Evolutionary conservation across 2,888 invertebrate species (phyloP).

Genomic region (Drosophila nr. perissopoda): DNA sequence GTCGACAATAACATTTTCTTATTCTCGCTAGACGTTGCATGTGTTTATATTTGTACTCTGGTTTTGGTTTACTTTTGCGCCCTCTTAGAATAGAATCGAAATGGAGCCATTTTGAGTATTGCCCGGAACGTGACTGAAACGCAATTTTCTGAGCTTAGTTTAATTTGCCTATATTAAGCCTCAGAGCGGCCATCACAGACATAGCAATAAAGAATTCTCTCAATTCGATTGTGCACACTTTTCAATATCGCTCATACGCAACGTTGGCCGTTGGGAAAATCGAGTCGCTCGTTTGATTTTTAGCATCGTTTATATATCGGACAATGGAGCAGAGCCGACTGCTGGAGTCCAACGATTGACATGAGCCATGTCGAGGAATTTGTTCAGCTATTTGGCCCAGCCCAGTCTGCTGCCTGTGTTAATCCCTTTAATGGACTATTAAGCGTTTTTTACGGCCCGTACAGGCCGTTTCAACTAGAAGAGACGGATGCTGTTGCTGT

Average conservation of each 20-base stretch:
- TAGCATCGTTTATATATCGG: slow-evolving; percentile 26
- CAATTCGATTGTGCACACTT: slow-evolving; percentile 46
- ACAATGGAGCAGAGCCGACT: not conserved
- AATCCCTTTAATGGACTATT: slow-evolving; percentile 72
- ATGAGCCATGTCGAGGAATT: slow-evolving; percentile 61
- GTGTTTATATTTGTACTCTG: slow-evolving; percentile 56
- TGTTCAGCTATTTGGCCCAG: slow-evolving; percentile 60
- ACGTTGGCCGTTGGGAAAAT: slow-evolving; percentile 26
- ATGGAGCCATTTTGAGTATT: slow-evolving; percentile 71
- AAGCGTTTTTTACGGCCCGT: slow-evolving; percentile 63
- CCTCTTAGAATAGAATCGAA: slow-evolving; percentile 36
- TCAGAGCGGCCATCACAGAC: slow-evolving; percentile 18
- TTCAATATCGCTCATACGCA: slow-evolving; percentile 66
- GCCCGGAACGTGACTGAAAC: slow-evolving; percentile 75
- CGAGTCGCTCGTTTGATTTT: slow-evolving; percentile 55
- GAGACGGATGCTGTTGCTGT: slow-evolving; percentile 25
- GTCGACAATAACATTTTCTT: not conserved
- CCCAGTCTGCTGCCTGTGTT: slow-evolving; percentile 47
- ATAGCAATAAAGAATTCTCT: slow-evolving; percentile 53
- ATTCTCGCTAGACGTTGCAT: slow-evolving; percentile 46
- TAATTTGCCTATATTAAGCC: slow-evolving; percentile 73
- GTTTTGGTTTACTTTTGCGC: slow-evolving; percentile 35
- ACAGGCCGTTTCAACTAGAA: slow-evolving; percentile 36
- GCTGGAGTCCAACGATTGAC: slow-evolving; percentile 52
- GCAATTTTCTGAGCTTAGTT: slow-evolving; percentile 75